A percentile compares a stretch with the other conserved stretches of the same genome.
Evolutionary conservation across 37 sponge, comb jelly and placozoan species (phyloP).

Genomic region (Crambe crambe): DNA sequence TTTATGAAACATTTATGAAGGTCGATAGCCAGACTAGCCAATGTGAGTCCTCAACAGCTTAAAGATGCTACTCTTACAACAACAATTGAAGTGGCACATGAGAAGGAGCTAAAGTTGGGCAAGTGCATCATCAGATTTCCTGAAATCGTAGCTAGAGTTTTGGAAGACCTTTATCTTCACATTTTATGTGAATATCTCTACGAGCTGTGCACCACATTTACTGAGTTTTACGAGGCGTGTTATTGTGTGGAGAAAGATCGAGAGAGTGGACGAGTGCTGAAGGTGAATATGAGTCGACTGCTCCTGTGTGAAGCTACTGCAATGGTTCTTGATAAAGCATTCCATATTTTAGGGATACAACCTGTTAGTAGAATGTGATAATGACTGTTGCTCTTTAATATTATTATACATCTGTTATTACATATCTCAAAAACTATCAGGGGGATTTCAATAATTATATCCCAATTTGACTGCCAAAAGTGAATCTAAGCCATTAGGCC

Average conservation of each 20-base stretch:
- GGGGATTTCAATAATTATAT: no score
- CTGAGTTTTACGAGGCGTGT: constrained; percentile 95
- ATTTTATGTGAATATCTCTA: constrained; percentile 91
- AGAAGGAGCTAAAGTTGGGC: constrained; percentile 88
- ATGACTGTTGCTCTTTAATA: background rate
- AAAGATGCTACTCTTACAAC: constrained; percentile 51
- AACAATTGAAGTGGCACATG: constrained; percentile 69
- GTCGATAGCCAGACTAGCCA: constrained; percentile 87
- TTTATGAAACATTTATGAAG: no score
- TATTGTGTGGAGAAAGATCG: constrained; percentile 94
- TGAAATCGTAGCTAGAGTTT: constrained; percentile 68
- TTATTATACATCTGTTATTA: no score
- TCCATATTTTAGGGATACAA: constrained; percentile 85
- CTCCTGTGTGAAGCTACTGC: constrained; percentile 95
- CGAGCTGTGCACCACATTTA: constrained; percentile 87
- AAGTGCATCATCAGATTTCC: constrained; percentile 90
- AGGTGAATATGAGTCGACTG: constrained; percentile 86
- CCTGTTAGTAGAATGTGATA: constrained; percentile 88
- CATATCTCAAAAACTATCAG: no score
- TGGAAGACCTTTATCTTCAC: constrained; percentile 82
- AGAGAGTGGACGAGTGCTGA: constrained; percentile 79
- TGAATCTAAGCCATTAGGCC: no score
- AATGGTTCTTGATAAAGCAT: constrained; percentile 76
- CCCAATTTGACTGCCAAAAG: no score
- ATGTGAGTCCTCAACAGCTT: constrained; percentile 66